Evolutionary conservation across 1,140 invertebrate genomes (phyloP).

Genomic region (Drosophila ambigua): DNA sequence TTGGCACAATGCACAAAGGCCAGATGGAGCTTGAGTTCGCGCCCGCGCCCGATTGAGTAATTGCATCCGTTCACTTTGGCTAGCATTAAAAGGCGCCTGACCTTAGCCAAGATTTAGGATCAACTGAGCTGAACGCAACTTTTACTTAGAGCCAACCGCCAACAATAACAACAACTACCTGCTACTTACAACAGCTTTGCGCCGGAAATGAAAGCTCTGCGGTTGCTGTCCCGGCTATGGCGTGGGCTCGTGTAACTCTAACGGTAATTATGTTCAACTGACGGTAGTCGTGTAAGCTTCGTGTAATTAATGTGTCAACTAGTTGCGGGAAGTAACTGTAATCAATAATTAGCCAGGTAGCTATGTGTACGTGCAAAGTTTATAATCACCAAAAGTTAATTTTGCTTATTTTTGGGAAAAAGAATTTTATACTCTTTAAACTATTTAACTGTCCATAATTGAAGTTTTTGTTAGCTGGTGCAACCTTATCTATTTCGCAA

Average conservation of each 20-base stretch:
- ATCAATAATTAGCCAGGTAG: no score
- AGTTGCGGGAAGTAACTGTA: no score
- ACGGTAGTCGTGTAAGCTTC: not conserved
- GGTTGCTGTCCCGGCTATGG: conserved; percentile 22
- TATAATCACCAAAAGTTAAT: no score
- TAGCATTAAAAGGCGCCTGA: conserved; percentile 44
- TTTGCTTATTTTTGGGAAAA: no score
- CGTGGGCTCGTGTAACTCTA: not conserved
- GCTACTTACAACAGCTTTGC: not conserved
- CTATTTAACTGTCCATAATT: no score
- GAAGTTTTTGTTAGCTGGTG: no score
- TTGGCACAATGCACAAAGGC: conserved; percentile 51
- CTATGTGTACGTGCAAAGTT: no score
- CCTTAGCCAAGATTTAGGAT: conserved; percentile 59
- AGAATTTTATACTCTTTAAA: no score
- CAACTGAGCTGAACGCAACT: conserved; percentile 15
- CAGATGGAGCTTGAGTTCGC: conserved; percentile 18
- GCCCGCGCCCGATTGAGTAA: conserved; percentile 43
- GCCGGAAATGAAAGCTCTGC: conserved; percentile 37
- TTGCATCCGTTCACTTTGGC: conserved; percentile 72
- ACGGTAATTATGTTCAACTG: conserved; percentile 1
- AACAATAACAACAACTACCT: no score
- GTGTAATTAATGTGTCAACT: no score
- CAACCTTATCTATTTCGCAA: no score
- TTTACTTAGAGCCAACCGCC: conserved; percentile 19